These are phyloP conservation scores for Lochmaea crataegi DNA, from an alignment of 2,888 invertebrate genomes.

Conservation along the genomic window DNA sequence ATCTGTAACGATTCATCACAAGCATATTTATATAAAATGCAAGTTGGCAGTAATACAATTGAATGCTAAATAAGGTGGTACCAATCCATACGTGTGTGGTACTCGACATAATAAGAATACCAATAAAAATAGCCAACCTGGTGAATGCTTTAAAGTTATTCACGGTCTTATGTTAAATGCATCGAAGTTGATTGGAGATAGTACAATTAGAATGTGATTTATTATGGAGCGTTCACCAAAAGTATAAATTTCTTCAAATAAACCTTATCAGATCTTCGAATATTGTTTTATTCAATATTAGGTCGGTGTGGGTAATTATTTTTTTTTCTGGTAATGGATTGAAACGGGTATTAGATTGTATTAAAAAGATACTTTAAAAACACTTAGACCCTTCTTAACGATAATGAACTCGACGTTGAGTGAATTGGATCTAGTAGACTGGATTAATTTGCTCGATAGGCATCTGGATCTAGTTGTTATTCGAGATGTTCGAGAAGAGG, in stretches of 20 bases:
- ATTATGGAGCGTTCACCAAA: too few relatives aligned
- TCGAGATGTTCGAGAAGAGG: background rate
- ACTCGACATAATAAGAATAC: background rate
- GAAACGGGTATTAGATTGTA: constrained; percentile 20
- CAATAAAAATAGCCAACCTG: background rate
- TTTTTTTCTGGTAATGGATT: background rate
- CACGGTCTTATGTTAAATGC: background rate
- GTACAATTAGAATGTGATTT: background rate
- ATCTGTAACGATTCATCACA: background rate
- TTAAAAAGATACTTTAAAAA: constrained; percentile 30
- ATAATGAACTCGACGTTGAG: constrained; percentile 26
- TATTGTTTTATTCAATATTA: constrained; percentile 18
- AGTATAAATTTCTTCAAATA: too few relatives aligned
- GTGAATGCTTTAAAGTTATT: background rate
- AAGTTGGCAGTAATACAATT: background rate
- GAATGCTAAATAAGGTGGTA: background rate
- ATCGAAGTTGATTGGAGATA: too few relatives aligned
- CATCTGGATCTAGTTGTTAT: constrained; percentile 11
- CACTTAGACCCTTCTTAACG: constrained; percentile 24
- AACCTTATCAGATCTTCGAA: constrained; percentile 12
- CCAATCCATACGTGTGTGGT: background rate
- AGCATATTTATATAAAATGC: background rate
- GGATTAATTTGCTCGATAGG: constrained; percentile 29
- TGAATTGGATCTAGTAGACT: constrained; percentile 26
- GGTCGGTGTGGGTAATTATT: background rate